Evolutionary conservation across 2,888 invertebrate genomes (phyloP).

Genomic region (Aromia moschata): DNA sequence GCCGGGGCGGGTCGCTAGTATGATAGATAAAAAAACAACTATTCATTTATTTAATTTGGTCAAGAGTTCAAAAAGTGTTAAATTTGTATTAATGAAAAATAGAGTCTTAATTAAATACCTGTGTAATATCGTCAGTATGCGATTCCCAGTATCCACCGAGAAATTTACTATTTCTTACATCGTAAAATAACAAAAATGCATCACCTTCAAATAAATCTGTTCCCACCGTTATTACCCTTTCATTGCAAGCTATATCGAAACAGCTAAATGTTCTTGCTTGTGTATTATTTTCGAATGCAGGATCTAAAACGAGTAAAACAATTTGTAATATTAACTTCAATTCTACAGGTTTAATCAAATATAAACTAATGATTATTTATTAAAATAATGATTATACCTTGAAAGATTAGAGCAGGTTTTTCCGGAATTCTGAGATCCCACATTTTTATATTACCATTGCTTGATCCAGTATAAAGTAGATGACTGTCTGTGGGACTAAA

Average conservation of each 20-base stretch:
- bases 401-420: no score
- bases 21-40: no score
- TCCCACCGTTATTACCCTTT: conserved; percentile 77
- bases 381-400: no score
- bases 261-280: conserved; percentile 70
- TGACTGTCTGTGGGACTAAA: conserved; percentile 69
- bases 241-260: conserved; percentile 79
- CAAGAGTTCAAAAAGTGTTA: no score
- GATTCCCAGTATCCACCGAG: conserved; percentile 86
- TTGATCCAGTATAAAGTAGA: conserved; percentile 69
- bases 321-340: no score
- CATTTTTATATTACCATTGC: conserved; percentile 68
- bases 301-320: conserved; percentile 47
- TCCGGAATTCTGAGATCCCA: conserved; percentile 72
- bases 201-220: conserved; percentile 76
- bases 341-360: no score
- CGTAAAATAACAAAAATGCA: conserved; percentile 84
- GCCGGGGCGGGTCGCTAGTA: no score
- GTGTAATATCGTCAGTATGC: conserved; percentile 83
- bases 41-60: no score
- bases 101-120: no score
- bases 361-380: no score
- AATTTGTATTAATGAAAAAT: no score
- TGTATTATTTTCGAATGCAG: conserved; percentile 44
- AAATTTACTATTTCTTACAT: conserved; percentile 70